phyloP scores from a whole-genome alignment of 1,140 invertebrate genomes.

The Hyphantria cunea region DNA sequence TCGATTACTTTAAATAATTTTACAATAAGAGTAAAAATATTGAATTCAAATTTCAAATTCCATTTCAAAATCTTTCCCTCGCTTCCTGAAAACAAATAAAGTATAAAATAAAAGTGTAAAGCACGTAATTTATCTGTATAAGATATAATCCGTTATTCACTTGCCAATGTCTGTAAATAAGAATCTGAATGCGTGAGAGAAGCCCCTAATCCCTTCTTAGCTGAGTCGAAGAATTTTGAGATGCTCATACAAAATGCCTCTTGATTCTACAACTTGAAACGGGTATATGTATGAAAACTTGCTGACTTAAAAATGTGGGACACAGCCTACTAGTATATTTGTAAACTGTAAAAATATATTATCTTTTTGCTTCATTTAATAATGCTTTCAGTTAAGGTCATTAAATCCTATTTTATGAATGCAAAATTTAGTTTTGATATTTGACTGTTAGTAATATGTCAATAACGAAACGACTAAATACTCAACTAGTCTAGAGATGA shows the following conservation, averaged over 20 bases:
- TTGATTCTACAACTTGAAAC: conserved; percentile 47
- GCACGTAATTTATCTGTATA: conserved; percentile 1
- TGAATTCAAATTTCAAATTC: no score
- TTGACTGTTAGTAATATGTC: no score
- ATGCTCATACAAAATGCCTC: conserved; percentile 60
- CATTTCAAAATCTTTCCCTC: no score
- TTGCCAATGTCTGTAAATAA: conserved; percentile 33
- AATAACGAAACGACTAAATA: no score
- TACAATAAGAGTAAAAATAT: no score
- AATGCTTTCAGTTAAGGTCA: no score
- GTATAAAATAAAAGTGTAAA: neutral
- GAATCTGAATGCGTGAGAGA: conserved; percentile 62
- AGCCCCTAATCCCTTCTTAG: conserved; percentile 66
- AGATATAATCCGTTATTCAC: conserved; percentile 56
- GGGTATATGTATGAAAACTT: conserved; percentile 48
- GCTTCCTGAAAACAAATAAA: neutral
- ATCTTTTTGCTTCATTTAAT: no score
- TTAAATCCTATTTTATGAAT: no score
- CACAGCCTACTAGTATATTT: neutral
- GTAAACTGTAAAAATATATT: no score
- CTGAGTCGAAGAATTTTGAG: conserved; percentile 65
- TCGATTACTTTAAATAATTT: no score
- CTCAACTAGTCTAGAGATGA: no score
- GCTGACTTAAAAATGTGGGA: conserved; percentile 24
- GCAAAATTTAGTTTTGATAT: no score